Conservation (phyloP, 2,113 vertebrate genomes). For the Sturnus vulgaris region DNA sequence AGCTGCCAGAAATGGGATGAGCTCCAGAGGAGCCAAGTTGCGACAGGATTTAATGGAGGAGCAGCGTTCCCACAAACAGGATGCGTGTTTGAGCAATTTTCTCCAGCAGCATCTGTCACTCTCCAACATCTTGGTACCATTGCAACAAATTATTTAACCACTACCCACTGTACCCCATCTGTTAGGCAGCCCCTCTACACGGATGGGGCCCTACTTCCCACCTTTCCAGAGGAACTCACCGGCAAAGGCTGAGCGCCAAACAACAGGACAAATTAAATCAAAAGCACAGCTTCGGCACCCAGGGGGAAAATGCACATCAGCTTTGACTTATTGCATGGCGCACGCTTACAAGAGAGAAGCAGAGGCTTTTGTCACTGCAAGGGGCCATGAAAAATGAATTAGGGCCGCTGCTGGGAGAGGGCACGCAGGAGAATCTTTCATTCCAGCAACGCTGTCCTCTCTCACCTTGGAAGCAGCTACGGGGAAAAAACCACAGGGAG, state of each 20-base stretch:
- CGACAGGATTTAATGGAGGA: not conserved
- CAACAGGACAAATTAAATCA: constrained; percentile 81
- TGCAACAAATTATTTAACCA: constrained; percentile 71
- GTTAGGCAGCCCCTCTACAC: constrained; percentile 29
- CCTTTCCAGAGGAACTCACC: constrained; percentile 47
- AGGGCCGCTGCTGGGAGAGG: constrained; percentile 78
- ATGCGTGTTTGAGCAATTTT: constrained; percentile 31
- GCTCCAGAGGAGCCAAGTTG: not conserved
- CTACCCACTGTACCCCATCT: constrained; percentile 71
- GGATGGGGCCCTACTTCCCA: constrained; percentile 18
- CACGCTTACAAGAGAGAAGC: constrained; percentile 75
- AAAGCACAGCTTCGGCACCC: constrained; percentile 67
- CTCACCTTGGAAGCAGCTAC: constrained; percentile 73
- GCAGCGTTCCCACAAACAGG: not conserved
- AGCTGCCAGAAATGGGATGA: not conserved
- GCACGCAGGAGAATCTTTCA: constrained; percentile 78
- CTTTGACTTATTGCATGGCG: constrained; percentile 77
- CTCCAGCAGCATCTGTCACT: constrained; percentile 60
- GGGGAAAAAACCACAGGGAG: not conserved
- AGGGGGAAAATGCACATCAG: constrained; percentile 78
- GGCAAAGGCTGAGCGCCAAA: constrained; percentile 65
- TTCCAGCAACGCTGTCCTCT: constrained; percentile 71
- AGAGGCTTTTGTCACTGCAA: constrained; percentile 79
- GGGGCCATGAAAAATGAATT: constrained; percentile 84
- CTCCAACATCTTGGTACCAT: constrained; percentile 35